A percentile compares a stretch with the other conserved stretches of the same genome.
Evolutionary conservation across 2,888 invertebrate genomes (phyloP).

Genomic region (Patella pellucida): DNA sequence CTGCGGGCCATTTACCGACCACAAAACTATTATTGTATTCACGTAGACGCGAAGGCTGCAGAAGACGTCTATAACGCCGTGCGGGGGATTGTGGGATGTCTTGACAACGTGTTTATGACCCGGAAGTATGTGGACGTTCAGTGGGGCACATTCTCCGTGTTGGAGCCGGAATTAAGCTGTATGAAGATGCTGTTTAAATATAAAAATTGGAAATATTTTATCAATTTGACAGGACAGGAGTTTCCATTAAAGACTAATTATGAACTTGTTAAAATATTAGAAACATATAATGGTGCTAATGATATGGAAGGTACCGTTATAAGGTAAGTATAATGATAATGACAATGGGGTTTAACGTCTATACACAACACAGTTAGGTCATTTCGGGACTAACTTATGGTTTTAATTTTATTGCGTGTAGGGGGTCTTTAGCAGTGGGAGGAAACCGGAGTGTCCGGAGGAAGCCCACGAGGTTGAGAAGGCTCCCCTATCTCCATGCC

Average conservation of each 20-base stretch:
- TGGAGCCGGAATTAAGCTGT: conserved; percentile 61
- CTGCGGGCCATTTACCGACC: conserved; percentile 61
- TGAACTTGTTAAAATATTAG: conserved; percentile 57
- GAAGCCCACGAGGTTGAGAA: no score
- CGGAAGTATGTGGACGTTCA: conserved; percentile 41
- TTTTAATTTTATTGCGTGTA: no score
- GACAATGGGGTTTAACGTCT: no score
- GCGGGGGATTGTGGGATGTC: conserved; percentile 47
- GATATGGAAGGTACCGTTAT: conserved; percentile 44
- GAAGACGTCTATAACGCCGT: conserved; percentile 39
- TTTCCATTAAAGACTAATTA: conserved; percentile 62
- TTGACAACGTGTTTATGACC: conserved; percentile 60
- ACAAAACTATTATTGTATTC: conserved; percentile 65
- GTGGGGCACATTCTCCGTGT: conserved; percentile 56
- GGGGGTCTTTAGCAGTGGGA: no score
- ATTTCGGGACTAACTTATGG: no score
- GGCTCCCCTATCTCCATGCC: no score
- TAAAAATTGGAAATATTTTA: conserved; percentile 59
- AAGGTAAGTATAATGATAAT: conserved; percentile 28
- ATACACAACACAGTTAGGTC: no score
- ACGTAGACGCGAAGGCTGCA: conserved; percentile 57
- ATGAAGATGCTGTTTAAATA: conserved; percentile 47
- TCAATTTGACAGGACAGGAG: conserved; percentile 62
- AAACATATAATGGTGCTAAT: conserved; percentile 59
- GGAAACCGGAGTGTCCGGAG: no score